A percentile compares a stretch with the other conserved stretches of the same genome.
phyloP scores from a whole-genome alignment of 2,888 invertebrate species.

The Cetonia aurata region DNA sequence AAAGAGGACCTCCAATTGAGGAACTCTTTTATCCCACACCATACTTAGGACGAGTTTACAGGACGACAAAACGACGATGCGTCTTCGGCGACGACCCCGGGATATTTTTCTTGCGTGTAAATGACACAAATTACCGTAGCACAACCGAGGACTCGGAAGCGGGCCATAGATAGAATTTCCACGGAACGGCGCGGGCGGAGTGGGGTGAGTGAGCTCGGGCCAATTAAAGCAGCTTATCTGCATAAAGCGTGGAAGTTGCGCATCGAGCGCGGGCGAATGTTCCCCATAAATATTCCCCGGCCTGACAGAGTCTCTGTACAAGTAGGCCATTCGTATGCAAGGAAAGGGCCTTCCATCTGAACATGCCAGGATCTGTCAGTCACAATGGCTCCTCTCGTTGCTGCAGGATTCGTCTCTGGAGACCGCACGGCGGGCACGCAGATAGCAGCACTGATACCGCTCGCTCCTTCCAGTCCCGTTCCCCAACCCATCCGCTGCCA shows the following conservation, averaged over 20 bases:
- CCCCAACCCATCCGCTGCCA: conserved; percentile 18
- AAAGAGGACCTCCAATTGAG: conserved; percentile 23
- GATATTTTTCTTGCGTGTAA: conserved; percentile 43
- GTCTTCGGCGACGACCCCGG: conserved; percentile 41
- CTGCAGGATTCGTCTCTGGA: conserved; percentile 60
- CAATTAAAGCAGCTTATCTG: conserved; percentile 66
- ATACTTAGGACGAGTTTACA: conserved; percentile 34
- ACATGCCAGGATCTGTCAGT: conserved; percentile 67
- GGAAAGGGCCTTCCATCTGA: conserved; percentile 66
- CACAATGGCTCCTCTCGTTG: conserved; percentile 64
- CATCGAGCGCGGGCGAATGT: conserved; percentile 58
- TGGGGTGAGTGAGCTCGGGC: conserved; percentile 46
- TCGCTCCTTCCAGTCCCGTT: conserved; percentile 38
- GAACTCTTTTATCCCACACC: conserved; percentile 37
- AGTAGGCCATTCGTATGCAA: conserved; percentile 67
- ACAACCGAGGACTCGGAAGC: conserved; percentile 30
- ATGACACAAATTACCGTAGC: conserved; percentile 44
- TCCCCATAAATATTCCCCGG: conserved; percentile 61
- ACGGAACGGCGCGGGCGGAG: conserved; percentile 35
- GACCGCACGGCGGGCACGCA: conserved; percentile 53
- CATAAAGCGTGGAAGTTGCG: conserved; percentile 64
- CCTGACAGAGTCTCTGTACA: conserved; percentile 63
- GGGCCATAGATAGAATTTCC: conserved; percentile 47
- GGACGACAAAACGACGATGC: conserved; percentile 37
- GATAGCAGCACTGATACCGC: conserved; percentile 56